A percentile compares a stretch with the other conserved stretches of the same genome.
Conservation (phyloP, 2,113 vertebrate species). For the Serinus canaria region DNA sequence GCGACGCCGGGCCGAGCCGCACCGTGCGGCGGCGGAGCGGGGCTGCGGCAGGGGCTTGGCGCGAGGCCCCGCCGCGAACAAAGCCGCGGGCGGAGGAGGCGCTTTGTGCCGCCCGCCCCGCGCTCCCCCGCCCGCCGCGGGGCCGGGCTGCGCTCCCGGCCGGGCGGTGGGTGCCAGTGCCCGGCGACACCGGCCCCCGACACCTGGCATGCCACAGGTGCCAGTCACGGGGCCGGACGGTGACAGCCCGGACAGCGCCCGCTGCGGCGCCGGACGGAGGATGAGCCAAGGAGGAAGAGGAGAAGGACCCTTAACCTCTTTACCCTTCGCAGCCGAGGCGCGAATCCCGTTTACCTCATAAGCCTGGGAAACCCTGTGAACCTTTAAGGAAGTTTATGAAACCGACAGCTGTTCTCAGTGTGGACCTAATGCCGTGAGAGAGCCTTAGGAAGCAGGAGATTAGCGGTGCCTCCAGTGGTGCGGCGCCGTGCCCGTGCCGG, state of each 20-base stretch:
- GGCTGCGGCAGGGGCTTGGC: not conserved
- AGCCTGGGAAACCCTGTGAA: not conserved
- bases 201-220: conserved; percentile 60
- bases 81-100: not conserved
- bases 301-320: not conserved
- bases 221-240: not conserved
- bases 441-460: not conserved
- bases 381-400: not conserved
- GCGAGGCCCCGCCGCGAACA: not conserved
- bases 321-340: not conserved
- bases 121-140: not conserved
- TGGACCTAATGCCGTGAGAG: not conserved
- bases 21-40: not conserved
- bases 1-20: not conserved
- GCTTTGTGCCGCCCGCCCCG: not conserved
- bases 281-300: not conserved
- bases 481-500: not conserved
- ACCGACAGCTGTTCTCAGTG: not conserved
- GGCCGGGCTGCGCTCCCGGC: not conserved
- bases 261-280: not conserved
- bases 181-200: conserved; percentile 16
- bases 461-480: not conserved
- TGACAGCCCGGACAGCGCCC: not conserved
- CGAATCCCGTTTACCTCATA: not conserved
- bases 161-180: not conserved